Base-by-base conservation (phyloP, 2,797 vertebrate genomes). In the Spea hammondii region DNA sequence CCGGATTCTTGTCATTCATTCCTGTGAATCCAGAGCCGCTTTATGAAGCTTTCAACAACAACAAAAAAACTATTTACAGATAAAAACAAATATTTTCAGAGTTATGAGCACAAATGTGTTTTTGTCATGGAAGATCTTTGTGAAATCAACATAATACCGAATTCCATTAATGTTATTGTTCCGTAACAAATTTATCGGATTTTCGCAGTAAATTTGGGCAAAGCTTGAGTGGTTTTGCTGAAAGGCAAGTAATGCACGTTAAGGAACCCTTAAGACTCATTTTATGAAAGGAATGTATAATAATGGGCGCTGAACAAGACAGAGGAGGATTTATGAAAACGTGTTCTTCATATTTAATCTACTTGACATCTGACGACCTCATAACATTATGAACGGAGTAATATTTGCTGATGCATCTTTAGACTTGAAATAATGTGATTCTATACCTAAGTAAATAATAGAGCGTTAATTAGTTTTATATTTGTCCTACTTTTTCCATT, bases 161-260 rank as follows among this genome's bases (percentile, higher is more conserved):
- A 17, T 17, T 13, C 17, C 17, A 51, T 50, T 77, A 77, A 77
- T 77, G 67, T 55, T 5, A 13, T 70, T 45, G n/a, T 69, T 77
- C 44, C 54, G 11, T n/a, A 54, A 68, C 17, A 49, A 57, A 57
- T 57, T 13, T 13, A 57, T 57, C n/a, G 48, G 74, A 32, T 46
- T 57, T 76, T 14, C 59, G 12, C 46, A 74, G 6, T 32, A 77
- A 17, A 53, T 70, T 60, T 69, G 13, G 12, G 17, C 46, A 60
- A 59, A 70, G 48, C 4, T 44, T 66, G 10, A 77, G 55, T 70
- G 55, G 8, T 62, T 69, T 70, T 48, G n/a, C n/a, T 74, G 54
- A 59, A 60, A 72, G 11, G 55, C 45, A 45, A 12, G 48, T 66
- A 64, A 70, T 70, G 48, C 75, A 53, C 32, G 46, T 65, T 51